phyloP scores from a whole-genome alignment of 2,113 vertebrate species.

The Perca flavescens region DNA sequence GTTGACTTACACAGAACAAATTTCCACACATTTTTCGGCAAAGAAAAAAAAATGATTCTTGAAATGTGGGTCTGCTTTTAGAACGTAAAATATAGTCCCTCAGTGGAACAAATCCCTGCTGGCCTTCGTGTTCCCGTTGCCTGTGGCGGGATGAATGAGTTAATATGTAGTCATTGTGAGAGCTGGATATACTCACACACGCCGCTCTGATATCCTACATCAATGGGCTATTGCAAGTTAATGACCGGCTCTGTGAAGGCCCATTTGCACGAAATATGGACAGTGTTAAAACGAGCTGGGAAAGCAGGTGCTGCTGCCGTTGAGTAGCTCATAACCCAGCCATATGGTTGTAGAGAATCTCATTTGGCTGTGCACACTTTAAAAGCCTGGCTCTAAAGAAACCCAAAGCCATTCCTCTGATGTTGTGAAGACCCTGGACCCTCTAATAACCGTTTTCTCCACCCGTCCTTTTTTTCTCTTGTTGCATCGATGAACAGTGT shows the following conservation, averaged over 20 bases:
- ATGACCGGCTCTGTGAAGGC: slow-evolving; percentile 72
- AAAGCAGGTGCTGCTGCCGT: slow-evolving; percentile 68
- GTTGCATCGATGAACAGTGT: slow-evolving; percentile 63
- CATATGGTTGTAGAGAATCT: slow-evolving; percentile 65
- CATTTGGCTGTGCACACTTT: slow-evolving; percentile 60
- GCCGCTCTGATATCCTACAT: slow-evolving; percentile 74
- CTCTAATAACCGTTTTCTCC: slow-evolving; percentile 48
- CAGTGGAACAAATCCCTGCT: slow-evolving; percentile 45
- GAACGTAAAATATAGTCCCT: slow-evolving; percentile 20
- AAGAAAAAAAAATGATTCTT: neutral
- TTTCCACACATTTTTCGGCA: slow-evolving; percentile 8
- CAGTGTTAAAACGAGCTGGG: slow-evolving; percentile 62
- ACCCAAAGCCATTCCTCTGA: slow-evolving; percentile 45
- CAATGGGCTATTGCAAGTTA: slow-evolving; percentile 79
- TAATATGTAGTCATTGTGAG: slow-evolving; percentile 72
- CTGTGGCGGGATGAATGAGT: slow-evolving; percentile 70
- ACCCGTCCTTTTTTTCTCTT: slow-evolving; percentile 38
- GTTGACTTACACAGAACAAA: slow-evolving; percentile 50
- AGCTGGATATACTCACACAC: slow-evolving; percentile 72
- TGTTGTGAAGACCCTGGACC: slow-evolving; percentile 50
- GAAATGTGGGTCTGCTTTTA: slow-evolving; percentile 16
- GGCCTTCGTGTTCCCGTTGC: slow-evolving; percentile 47
- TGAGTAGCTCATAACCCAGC: slow-evolving; percentile 65
- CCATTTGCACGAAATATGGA: slow-evolving; percentile 81
- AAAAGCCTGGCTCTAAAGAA: slow-evolving; percentile 55